Evolutionary conservation across 2,797 vertebrate species (phyloP), one percentile per base, ranked within the genome.

Genomic region (Spea hammondii): DNA sequence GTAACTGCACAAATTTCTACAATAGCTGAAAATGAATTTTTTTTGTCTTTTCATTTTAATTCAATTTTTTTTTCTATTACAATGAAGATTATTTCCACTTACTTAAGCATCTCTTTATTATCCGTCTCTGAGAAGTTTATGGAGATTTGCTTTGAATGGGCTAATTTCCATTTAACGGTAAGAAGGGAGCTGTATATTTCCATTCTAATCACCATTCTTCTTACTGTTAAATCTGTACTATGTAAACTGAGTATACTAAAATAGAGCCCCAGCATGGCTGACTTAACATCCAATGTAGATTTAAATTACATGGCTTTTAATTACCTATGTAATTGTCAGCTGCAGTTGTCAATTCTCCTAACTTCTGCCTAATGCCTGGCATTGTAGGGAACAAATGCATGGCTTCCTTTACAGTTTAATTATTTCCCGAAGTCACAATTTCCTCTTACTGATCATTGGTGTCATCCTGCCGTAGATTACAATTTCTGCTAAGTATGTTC

Each of bases 271-370:
- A 66, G 55, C 62, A 77, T 72, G 79, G 53, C 70, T 77, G 79
- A 81, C 69, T 77, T 76, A 70, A 80, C 79, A 66, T 77, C 79
- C 79, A 81, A 81, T 76, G 79, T 72, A 76, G 48, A 64, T 64
- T 77, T 81, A 76, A 81, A 81, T 81, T 65, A 81, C 65, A 72
- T 67, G 74, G 53, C 74, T 70, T 81, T 72, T 81, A 77, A 81
- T 81, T 81, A 81, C 74, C 64, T 81, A 76, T 81, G 69, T 81
- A 77, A 81, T 81, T 81, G 79, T 81, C 79, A 77, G 46, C 45
- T 81, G 79, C 64, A 45, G 68, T 77, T 77, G 79, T 81, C 74
- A 81, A 72, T 81, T 81, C 72, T 14, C 74, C 66, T 81, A 76
- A 77, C 79, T 81, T 53, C 68, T 71, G 68, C 72, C 79, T 77